Evolutionary conservation across 1,140 invertebrate species (phyloP), one percentile per base, ranked within the genome.

Genomic region (Pogonomyrmex californicus): DNA sequence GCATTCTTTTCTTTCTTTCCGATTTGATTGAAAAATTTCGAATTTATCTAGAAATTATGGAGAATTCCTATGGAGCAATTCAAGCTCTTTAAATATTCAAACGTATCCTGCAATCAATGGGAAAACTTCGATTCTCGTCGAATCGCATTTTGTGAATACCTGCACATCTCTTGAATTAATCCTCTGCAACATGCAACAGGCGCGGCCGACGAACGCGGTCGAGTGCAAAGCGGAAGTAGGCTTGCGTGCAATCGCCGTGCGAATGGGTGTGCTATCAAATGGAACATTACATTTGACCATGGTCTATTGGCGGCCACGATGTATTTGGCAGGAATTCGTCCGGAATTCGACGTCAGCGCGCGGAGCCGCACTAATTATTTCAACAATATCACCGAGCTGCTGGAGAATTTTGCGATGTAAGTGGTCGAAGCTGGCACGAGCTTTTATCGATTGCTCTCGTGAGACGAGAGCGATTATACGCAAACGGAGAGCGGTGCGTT

Each of bases 171-270:
- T 75, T 33, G 30, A 83, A 83, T 83, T 73, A 83, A 75, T 83
- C 44, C 30, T 62, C 54, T 44, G 54, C 38, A 71, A 56, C 54
- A 83, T 86, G 90, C 90, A 91, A 91, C 90, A 91, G 90, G 90
- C 90, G 79, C 73, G 73, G 58, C 49, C 23, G 4, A 33, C 56
- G 54, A 60, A 17, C 71, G 66, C 51, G 63, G 49, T 81, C 62
- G 60, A 70, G 54, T 56, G 70, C 66, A 51, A 54, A 78, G 54
- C 86, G 91, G 88, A 91, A 91, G 88, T 90, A 86, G 75, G 78
- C 85, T 91, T 85, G 91, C 91, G 90, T 91, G 91, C 91, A 90
- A 91, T 90, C 86, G 76, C 70, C 73, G 71, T 70, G 79, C 81
- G 65, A 86, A 87, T 88, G 79, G 79, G 87, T 85, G 87, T 86